Base-by-base conservation (phyloP, 1,140 invertebrate genomes). In the Diploscapter pachys region DNA sequence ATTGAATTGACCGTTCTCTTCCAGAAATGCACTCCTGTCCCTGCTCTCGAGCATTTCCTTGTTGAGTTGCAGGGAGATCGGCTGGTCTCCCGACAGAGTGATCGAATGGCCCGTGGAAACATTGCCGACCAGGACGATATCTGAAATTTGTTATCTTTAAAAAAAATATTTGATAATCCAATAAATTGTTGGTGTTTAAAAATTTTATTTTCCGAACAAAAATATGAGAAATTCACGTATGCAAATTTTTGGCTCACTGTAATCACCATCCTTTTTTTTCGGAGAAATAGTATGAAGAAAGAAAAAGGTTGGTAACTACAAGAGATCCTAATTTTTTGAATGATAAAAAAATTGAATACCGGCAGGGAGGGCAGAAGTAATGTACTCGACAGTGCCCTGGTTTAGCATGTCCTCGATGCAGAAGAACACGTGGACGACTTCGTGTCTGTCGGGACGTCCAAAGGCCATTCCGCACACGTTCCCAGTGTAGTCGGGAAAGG, bases 121-220 rank as follows among this genome's bases (percentile, higher is more conserved):
- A 11, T 74, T 74, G 63, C 61, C 73, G 50, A 74, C 73, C 31
- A 74, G 66, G 48, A 69, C 64, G 11, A 74, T 56, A 31, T 74
- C 72, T 72, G 63, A 54, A 61, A 1, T 31, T 31, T 52, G 6
- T 13, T 56, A 63, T 62, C n/a, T 63, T 63, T 13, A 4, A 5
- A 4, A 5, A 4, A 31, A 50, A 63, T 6, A 13, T 52, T 0
- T 53, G 49, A 67, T 53, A 0, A 31, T 1, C 1, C 31, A 31
- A 31, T 31, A 31, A 31, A 31, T 31, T 31, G 0, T 31, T 31
- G 31, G 31, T 31, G 1, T 31, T 31, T 1, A 31, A 31, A 0
- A 31, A 31, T 31, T 31, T 31, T 31, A 31, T 31, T 31, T 31
- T 31, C 31, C 31, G 31, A 31, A 31, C 31, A 31, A 31, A 31